phyloP scores from a whole-genome alignment of 2,888 invertebrate genomes.

The Helicoverpa assulta region DNA sequence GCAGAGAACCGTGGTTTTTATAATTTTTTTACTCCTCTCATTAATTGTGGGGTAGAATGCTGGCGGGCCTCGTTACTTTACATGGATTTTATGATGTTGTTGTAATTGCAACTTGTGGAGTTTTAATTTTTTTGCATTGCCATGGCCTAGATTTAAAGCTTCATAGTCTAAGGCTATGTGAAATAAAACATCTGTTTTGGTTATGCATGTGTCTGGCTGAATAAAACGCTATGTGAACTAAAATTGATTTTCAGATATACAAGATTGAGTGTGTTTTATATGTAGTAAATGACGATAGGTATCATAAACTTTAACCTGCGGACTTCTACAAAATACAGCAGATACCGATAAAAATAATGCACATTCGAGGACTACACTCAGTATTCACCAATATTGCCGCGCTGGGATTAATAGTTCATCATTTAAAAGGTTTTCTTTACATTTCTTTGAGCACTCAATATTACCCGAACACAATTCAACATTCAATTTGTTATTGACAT shows the following conservation, averaged over 20 bases:
- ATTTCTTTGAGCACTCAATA: constrained; percentile 55
- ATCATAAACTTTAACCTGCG: not conserved
- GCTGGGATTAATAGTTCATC: constrained; percentile 34
- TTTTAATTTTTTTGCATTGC: constrained; percentile 44
- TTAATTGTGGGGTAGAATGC: constrained; percentile 61
- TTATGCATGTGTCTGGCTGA: not conserved
- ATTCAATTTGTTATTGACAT: constrained; percentile 65
- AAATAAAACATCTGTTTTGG: constrained; percentile 3
- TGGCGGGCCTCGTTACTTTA: constrained; percentile 62
- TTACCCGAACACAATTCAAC: constrained; percentile 49
- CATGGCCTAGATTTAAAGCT: constrained; percentile 47
- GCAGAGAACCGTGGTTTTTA: constrained; percentile 68
- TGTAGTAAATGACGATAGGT: not conserved
- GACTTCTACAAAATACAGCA: not conserved
- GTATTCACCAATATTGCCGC: constrained; percentile 12
- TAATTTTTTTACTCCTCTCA: constrained; percentile 65
- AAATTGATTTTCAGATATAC: not conserved
- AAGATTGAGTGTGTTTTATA: not conserved
- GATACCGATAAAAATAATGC: not conserved
- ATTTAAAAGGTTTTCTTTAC: constrained; percentile 25
- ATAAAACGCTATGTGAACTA: not conserved
- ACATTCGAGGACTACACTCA: not conserved
- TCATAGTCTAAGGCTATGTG: constrained; percentile 5
- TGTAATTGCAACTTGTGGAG: constrained; percentile 58
- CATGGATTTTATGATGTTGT: constrained; percentile 58